phyloP scores from a whole-genome alignment of 1,140 invertebrate genomes.

The Lordiphosa mommai region DNA sequence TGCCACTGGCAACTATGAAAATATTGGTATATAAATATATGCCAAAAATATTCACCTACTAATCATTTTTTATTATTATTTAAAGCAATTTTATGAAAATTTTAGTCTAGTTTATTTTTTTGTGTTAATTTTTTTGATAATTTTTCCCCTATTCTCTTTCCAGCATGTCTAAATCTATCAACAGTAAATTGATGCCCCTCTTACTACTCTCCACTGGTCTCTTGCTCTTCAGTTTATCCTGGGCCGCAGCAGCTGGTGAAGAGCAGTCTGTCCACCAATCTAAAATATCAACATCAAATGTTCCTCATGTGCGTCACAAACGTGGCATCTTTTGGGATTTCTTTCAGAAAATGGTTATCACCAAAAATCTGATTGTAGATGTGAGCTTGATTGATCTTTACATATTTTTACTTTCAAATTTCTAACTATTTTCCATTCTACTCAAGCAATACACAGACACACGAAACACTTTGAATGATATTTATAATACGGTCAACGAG shows the following conservation, averaged over 20 bases:
- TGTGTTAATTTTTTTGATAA: too few species aligned
- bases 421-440: not conserved
- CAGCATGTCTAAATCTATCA: slow-evolving; percentile 10
- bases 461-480: slow-evolving; percentile 55
- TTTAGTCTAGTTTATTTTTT: not conserved
- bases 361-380: slow-evolving; percentile 69
- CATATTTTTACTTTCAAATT: not conserved
- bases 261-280: not conserved
- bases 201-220: slow-evolving; percentile 11
- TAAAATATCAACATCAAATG: not conserved
- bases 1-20: too few species aligned
- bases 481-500: slow-evolving; percentile 68
- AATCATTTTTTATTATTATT: too few species aligned
- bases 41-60: too few species aligned
- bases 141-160: not conserved
- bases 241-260: not conserved
- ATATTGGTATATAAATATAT: too few species aligned
- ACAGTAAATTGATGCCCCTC: slow-evolving; percentile 1
- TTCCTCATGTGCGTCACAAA: slow-evolving; percentile 43
- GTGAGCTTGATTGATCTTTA: slow-evolving; percentile 33
- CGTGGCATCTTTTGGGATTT: slow-evolving; percentile 73
- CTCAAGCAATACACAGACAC: slow-evolving; percentile 76
- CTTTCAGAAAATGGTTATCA: slow-evolving; percentile 70
- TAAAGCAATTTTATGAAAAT: not conserved
- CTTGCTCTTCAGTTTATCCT: slow-evolving; percentile 17